Conservation (phyloP, 2,888 invertebrate species). For the Protonemura montana region DNA sequence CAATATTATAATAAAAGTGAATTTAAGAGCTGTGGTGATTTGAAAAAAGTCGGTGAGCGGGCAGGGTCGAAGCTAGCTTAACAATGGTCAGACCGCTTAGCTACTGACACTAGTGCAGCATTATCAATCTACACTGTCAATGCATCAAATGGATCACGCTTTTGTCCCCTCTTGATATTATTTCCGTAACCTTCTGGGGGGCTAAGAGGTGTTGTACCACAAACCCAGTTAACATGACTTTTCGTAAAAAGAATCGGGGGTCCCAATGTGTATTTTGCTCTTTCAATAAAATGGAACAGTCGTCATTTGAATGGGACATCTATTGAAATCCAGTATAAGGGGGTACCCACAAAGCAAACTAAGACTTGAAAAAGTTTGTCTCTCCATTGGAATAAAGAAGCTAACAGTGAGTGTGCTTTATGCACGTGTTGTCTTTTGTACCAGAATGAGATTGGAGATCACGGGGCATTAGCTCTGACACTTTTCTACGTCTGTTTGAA, state of each 20-base stretch:
- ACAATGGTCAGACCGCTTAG: background rate
- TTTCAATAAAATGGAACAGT: conserved; percentile 43
- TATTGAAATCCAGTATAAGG: conserved; percentile 35
- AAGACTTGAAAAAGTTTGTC: conserved; percentile 33
- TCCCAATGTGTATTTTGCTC: conserved; percentile 38
- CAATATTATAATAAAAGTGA: background rate
- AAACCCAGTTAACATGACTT: conserved; percentile 38
- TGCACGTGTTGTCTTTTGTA: conserved; percentile 13
- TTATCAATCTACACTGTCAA: background rate
- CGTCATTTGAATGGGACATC: conserved; percentile 45
- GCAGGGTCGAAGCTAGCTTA: too few relatives aligned
- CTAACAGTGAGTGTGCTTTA: background rate
- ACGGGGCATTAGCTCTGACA: conserved; percentile 40
- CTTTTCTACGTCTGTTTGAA: conserved; percentile 46
- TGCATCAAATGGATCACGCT: conserved; percentile 36
- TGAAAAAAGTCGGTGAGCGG: background rate
- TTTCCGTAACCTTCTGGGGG: conserved; percentile 7
- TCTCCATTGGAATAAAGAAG: background rate
- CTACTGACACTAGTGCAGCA: background rate
- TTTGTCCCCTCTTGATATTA: conserved; percentile 10
- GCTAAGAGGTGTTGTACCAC: conserved; percentile 37
- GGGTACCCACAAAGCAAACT: conserved; percentile 33
- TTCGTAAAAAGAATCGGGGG: conserved; percentile 34
- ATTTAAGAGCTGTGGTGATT: background rate
- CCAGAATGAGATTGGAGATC: conserved; percentile 31